Evolutionary conservation across 2,113 vertebrate genomes (phyloP).

Genomic region (Eupsittula cactorum): DNA sequence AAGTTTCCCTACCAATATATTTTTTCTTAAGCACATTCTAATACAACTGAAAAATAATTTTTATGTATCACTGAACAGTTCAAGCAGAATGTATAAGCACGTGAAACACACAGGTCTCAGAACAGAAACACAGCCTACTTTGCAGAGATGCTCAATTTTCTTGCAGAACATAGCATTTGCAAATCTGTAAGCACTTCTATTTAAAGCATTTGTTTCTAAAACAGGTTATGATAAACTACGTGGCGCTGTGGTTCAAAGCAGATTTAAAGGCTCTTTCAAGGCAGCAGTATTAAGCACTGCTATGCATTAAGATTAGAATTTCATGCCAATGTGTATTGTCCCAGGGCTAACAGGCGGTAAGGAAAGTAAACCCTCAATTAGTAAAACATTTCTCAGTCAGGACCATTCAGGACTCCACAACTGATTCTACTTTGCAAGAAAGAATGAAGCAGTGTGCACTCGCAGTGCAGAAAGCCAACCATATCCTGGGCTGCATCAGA

Average conservation of each 20-base stretch:
- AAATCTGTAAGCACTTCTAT: background rate
- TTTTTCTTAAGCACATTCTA: background rate
- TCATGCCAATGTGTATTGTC: background rate
- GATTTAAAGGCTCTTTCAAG: background rate
- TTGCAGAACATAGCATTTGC: background rate
- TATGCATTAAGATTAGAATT: background rate
- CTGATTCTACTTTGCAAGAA: background rate
- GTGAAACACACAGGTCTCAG: background rate
- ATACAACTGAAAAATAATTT: background rate
- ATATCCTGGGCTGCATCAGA: background rate
- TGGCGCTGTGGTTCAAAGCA: background rate
- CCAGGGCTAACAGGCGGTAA: background rate
- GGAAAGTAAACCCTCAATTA: background rate
- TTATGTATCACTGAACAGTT: background rate
- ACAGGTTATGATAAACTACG: background rate
- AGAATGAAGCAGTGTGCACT: background rate
- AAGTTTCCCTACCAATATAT: background rate
- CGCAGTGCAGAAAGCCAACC: background rate
- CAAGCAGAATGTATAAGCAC: background rate
- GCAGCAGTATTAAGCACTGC: background rate
- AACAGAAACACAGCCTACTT: background rate
- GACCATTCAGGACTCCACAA: background rate
- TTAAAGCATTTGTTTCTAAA: background rate
- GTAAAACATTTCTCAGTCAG: background rate
- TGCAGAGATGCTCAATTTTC: background rate